phyloP scores from a whole-genome alignment of 2,888 invertebrate species.

The Dermolepida albohirtum region DNA sequence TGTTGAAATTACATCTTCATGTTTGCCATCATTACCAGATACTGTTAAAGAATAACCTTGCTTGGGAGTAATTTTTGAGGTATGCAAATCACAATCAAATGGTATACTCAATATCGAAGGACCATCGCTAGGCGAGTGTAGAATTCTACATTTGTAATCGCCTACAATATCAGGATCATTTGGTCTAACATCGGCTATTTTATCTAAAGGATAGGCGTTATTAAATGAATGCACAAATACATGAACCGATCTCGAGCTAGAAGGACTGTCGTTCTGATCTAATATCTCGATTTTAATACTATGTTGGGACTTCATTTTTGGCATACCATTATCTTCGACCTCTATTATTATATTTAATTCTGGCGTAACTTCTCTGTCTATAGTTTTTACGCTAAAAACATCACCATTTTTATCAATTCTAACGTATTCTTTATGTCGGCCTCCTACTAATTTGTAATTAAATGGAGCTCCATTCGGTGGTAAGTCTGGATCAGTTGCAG shows the following conservation, averaged over 20 bases:
- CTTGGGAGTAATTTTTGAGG: conserved; percentile 77
- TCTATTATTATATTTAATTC: conserved; percentile 81
- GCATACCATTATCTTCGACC: conserved; percentile 89
- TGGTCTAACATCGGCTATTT: conserved; percentile 92
- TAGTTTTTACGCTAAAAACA: conserved; percentile 79
- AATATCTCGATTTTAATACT: conserved; percentile 79
- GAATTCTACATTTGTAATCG: conserved; percentile 86
- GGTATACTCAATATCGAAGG: conserved; percentile 77
- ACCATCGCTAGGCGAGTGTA: conserved; percentile 72
- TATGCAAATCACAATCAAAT: conserved; percentile 82
- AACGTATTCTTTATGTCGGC: conserved; percentile 80
- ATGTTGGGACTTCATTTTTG: conserved; percentile 85
- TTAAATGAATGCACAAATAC: conserved; percentile 83
- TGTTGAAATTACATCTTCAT: conserved; percentile 87
- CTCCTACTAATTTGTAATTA: conserved; percentile 82
- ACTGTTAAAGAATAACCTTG: conserved; percentile 83
- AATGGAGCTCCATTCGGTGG: conserved; percentile 94
- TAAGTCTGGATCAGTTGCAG: conserved; percentile 89
- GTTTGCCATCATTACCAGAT: conserved; percentile 90
- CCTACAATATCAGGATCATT: conserved; percentile 92
- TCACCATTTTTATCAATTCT: conserved; percentile 85
- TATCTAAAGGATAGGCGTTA: conserved; percentile 80
- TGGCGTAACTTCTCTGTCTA: conserved; percentile 86
- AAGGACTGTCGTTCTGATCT: conserved; percentile 94
- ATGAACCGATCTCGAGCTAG: conserved; percentile 84